Evolutionary conservation across 2,113 vertebrate genomes (phyloP).

Genomic region (Zosterops pallidus): DNA sequence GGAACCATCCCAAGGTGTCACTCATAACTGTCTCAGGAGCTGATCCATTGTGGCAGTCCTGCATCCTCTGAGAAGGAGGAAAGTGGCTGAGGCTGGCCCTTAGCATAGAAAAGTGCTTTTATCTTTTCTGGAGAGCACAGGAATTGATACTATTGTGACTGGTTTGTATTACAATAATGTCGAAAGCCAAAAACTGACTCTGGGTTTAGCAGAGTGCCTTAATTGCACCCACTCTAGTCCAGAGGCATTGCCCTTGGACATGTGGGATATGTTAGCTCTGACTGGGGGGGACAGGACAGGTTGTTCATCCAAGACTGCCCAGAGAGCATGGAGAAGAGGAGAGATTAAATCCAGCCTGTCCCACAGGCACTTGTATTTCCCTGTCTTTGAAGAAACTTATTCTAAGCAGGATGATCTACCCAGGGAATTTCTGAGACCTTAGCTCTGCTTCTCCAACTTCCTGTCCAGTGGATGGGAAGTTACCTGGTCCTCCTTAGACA

Average conservation of each 20-base stretch:
- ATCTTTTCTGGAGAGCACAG: neutral
- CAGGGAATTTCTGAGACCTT: neutral
- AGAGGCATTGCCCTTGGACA: neutral
- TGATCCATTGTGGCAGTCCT: neutral
- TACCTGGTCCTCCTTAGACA: rapidly evolving
- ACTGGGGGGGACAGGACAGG: neutral
- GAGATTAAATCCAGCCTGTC: neutral
- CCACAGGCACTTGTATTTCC: rapidly evolving
- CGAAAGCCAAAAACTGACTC: neutral
- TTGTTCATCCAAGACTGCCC: neutral
- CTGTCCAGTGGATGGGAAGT: neutral
- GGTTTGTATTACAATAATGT: neutral
- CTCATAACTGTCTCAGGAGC: neutral
- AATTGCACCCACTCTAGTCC: neutral
- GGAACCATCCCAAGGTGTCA: rapidly evolving
- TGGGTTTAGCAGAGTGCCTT: neutral
- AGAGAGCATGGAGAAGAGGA: neutral
- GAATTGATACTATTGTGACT: neutral
- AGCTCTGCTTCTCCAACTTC: neutral
- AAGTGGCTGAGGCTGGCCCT: neutral
- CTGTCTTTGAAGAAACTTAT: neutral
- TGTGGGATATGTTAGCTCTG: neutral
- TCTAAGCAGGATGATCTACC: neutral
- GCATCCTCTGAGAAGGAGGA: neutral
- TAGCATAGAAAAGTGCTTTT: neutral